Evolutionary conservation across 2,888 invertebrate genomes (phyloP), one percentile per base, ranked within the genome.

Genomic region (Torymus texanus): DNA sequence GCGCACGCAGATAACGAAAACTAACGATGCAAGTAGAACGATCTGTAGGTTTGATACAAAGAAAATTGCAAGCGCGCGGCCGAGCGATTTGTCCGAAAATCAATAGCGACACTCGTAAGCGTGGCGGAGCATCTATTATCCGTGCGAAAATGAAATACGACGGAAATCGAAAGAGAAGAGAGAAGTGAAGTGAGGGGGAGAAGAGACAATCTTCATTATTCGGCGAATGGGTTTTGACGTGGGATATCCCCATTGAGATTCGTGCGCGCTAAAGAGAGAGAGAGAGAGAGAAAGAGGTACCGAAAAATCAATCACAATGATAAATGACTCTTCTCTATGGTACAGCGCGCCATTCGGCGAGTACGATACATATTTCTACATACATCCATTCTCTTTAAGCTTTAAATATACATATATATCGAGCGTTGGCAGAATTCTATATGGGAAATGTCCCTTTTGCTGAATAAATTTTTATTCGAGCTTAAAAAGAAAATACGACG

Each of bases 141-240:
- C 18, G 18, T 0, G 21, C 67, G 55, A 24, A 67, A 67, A 51
- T 67, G 55, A 67, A 66, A 67, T 67, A 67, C 55, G 55, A 67
- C 14, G 24, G 55, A 18, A 53, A 16, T n/a, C n/a, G 16, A 41
- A 10, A 4, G 16, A 65, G 65, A 66, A 18, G 61, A 61, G 61
- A 21, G 21, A 13, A 61, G 24, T 18, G 58, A n/a, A 61, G 11
- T 21, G 18, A 4, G 16, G 59, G 51, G 50, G 13, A 14, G 8
- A n/a, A 41, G 51, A 12, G 67, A 67, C 55, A 67, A n/a, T 67
- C 55, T 67, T 55, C 55, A 67, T 67, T 67, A 55, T 29, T 67
- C 51, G 18, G 21, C 51, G 53, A 18, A 2, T 10, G 61, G 24
- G 18, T 29, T 18, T 24, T 61, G 61, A 24, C 61, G 24, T 61